Base-by-base conservation (phyloP, 2,113 vertebrate species). In the Oriolus oriolus region DNA sequence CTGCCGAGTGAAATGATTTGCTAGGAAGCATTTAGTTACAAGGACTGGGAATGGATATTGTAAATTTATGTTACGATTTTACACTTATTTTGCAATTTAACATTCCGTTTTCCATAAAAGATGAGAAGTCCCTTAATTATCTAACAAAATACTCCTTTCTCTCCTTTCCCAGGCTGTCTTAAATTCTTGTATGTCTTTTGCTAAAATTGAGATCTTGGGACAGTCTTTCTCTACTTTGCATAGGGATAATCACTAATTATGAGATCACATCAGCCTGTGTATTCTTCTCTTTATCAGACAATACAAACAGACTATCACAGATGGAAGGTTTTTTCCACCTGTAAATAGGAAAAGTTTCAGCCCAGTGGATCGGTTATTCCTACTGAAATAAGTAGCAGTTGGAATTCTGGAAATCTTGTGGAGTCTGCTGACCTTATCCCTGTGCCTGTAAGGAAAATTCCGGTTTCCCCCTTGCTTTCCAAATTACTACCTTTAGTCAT, bases 191-290 rank as follows among this genome's bases (percentile, higher is more conserved):
- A 31, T 13, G 4, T 17, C 41, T 78, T 66, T 17, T 59, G 30
- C 35, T 63, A 66, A 41, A 81, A 59, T 1, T 5, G 44, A 87
- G 19, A 42, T 83, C 15, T 49, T 1, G 5, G 14, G 42, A 56
- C 69, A 66, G 8, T 47, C 35, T 73, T 73, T 52, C 13, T 22
- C 6, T 26, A 27, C 18, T 84, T 54, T 42, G 69, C 56, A 53
- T 4, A 59, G 42, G 23, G 39, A 82, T 65, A 74, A 75, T 56
- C 39, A 22, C 28, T 84, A 15, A 23, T 22, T 37, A n/a, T 12
- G 26, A 74, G 26, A 50, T 33, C 3, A 4, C 0, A 0, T 31
- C 44, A 60, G 19, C 50, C 4, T 16, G 28, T 11, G 13, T 16
- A n/a, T 37, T 83, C 26, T 47, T 50, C 49, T 53, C 41, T 68